These are phyloP conservation scores for Ladona fulva DNA, from an alignment of 1,140 invertebrate species.

Conservation along the genomic window DNA sequence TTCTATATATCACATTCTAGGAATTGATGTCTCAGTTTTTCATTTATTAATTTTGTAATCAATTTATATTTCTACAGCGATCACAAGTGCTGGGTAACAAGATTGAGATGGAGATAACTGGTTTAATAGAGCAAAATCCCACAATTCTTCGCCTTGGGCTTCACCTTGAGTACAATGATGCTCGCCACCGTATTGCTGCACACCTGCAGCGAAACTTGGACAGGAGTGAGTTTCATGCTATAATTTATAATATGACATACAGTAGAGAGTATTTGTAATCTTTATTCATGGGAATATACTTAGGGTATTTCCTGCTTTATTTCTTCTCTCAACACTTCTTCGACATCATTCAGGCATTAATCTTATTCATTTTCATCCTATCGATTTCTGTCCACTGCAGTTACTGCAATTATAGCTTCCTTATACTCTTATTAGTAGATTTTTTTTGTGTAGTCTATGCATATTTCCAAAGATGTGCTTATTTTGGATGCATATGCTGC, in stretches of 20 bases:
- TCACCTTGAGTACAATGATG: slow-evolving; percentile 93
- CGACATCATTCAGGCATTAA: too few relatives aligned
- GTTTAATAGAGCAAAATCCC: slow-evolving; percentile 85
- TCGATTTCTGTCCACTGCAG: too few relatives aligned
- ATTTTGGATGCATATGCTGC: too few relatives aligned
- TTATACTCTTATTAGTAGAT: too few relatives aligned
- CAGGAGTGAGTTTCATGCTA: slow-evolving; percentile 65
- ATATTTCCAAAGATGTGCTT: too few relatives aligned
- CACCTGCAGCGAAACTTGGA: slow-evolving; percentile 95
- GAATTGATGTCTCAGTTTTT: too few relatives aligned
- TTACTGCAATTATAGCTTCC: too few relatives aligned
- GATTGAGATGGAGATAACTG: slow-evolving; percentile 95
- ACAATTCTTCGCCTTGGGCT: slow-evolving; percentile 85
- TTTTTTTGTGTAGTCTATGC: too few relatives aligned
- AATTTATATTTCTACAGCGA: slow-evolving; percentile 51
- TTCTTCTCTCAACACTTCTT: not conserved
- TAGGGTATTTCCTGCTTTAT: not conserved
- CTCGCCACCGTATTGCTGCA: slow-evolving; percentile 81
- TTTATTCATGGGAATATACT: not conserved
- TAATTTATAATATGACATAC: slow-evolving; percentile 13
- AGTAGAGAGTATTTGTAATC: not conserved
- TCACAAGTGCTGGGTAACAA: slow-evolving; percentile 92
- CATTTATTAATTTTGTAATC: too few relatives aligned
- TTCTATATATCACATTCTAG: too few relatives aligned
- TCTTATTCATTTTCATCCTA: too few relatives aligned